Base-by-base conservation (phyloP, 2,888 invertebrate genomes). In the Pherbina coryleti region DNA sequence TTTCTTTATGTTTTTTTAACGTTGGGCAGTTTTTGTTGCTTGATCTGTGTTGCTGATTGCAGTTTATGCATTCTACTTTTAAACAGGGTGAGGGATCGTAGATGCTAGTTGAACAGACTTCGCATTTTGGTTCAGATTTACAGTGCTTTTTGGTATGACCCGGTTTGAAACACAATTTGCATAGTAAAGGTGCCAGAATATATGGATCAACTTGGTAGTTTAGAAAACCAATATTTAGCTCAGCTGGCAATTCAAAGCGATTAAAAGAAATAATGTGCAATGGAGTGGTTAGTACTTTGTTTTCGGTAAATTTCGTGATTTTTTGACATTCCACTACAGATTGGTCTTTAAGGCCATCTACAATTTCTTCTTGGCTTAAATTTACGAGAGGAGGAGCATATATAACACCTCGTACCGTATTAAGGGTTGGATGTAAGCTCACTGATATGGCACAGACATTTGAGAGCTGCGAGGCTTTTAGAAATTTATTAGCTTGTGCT, bases 1-100 rank as follows among this genome's bases (percentile, higher is more conserved):
- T 31, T 25, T 19, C 25, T 60, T 60, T 60, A 19, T 11, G 17
- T 60, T 9, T 60, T 60, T 19, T 19, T 19, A 60, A 22, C 2
- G 22, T 60, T 5, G 19, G 60, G 19, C 60, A 60, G 19, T 60
- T 60, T 60, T 60, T 60, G 60, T 60, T 60, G 60, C 19, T 60
- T 17, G 60, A 60, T 60, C 60, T 60, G 19, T 22, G 17, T 60
- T 60, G 19, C 25, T 11, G 60, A 17, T 19, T 11, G 11, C 11
- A 60, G 19, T 25, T 4, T 31, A 5, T 31, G 31, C 31, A 31
- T 31, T 31, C 31, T 3, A 31, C 31, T 31, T 31, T 31, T 31
- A 31, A 31, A 31, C 31, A 31, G 31, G 31, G 31, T 31, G 31
- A 31, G 11, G 60, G 60, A 5, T 60, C 60, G 2, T 60, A 22